Evolutionary conservation across 2,113 vertebrate species (phyloP).

Genomic region (Aphyosemion australe): DNA sequence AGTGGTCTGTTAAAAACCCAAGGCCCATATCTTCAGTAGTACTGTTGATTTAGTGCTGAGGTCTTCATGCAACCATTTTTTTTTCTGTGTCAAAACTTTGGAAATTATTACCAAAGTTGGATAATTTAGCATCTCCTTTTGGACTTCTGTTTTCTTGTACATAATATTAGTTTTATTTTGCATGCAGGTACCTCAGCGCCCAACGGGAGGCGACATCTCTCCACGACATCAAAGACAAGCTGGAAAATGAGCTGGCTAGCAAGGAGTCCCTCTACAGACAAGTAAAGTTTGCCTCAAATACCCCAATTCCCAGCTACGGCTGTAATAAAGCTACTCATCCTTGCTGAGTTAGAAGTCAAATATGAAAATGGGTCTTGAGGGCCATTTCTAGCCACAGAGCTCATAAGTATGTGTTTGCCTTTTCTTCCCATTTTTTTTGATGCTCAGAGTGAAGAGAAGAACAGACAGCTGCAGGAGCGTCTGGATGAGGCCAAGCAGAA

Average conservation of each 20-base stretch:
- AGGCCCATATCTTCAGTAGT: too few relatives aligned
- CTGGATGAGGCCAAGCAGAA: conserved; percentile 94
- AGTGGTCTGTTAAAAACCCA: too few relatives aligned
- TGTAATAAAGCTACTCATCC: neutral
- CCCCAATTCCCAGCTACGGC: neutral
- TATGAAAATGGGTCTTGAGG: neutral
- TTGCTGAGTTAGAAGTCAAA: neutral
- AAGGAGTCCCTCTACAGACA: conserved; percentile 93
- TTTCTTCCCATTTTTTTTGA: neutral
- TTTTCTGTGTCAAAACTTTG: too few relatives aligned
- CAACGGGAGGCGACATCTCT: conserved; percentile 89
- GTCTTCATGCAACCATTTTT: too few relatives aligned
- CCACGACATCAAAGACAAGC: conserved; percentile 93
- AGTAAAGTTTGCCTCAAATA: conserved; percentile 63
- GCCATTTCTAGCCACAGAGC: neutral
- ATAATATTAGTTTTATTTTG: neutral
- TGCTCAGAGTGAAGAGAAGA: conserved; percentile 91
- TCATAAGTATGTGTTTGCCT: conserved; percentile 1
- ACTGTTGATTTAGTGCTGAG: too few relatives aligned
- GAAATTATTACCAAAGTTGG: too few relatives aligned
- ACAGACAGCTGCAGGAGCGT: conserved; percentile 90
- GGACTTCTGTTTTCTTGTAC: neutral
- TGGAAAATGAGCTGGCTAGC: conserved; percentile 94
- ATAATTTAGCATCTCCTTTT: too few relatives aligned
- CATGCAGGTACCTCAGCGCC: conserved; percentile 84